Evolutionary conservation across 2,113 vertebrate species (phyloP).

Genomic region (Prunella fulvescens): DNA sequence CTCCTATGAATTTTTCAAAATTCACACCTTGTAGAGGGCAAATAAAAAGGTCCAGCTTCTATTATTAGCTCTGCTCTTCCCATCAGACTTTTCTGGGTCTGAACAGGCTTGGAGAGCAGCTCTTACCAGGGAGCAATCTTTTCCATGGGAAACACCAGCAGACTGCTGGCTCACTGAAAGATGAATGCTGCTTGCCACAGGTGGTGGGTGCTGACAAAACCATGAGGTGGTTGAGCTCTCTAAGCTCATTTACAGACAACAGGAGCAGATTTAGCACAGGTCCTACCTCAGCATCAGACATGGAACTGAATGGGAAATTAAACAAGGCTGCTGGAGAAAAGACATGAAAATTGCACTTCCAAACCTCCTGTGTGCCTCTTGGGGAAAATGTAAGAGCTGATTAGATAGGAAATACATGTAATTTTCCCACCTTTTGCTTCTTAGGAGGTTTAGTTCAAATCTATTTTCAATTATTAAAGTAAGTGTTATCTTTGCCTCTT

Average conservation of each 20-base stretch:
- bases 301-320: background rate
- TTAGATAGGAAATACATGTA: background rate
- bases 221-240: background rate
- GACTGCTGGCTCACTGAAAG: background rate
- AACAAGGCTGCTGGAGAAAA: background rate
- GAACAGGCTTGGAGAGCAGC: background rate
- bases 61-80: background rate
- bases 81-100: background rate
- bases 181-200: background rate
- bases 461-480: background rate
- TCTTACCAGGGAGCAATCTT: background rate
- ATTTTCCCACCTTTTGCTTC: background rate
- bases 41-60: background rate
- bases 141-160: background rate
- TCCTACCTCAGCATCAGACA: background rate
- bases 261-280: background rate
- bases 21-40: background rate
- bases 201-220: rapidly evolving
- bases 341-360: background rate
- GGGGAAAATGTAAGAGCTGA: background rate
- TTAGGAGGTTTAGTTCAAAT: background rate
- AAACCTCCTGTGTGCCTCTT: background rate
- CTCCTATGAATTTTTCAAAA: background rate
- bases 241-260: background rate
- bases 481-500: background rate